Conservation (phyloP, 64 coral and sea anemone species). For the Cladopsammia gracilis region DNA sequence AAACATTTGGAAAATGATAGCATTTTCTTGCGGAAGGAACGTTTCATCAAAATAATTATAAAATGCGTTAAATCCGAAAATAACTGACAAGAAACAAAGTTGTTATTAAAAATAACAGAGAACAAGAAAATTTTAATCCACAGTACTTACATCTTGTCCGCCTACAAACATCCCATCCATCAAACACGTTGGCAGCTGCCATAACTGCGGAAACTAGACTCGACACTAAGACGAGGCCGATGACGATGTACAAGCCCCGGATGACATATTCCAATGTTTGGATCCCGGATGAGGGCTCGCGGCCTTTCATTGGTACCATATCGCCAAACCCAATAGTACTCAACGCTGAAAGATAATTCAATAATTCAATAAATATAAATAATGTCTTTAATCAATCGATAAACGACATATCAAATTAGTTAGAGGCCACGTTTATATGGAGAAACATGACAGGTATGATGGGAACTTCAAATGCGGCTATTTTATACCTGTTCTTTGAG, state of each 20-base stretch:
- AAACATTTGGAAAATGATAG: neutral
- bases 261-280: constrained; percentile 67
- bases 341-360: constrained; percentile 22
- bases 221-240: constrained; percentile 72
- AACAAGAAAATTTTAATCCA: neutral
- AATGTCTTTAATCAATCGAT: too few relatives aligned
- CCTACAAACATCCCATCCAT: neutral
- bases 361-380: neutral
- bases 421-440: too few relatives aligned
- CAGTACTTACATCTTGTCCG: neutral
- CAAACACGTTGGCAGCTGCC: constrained; percentile 40
- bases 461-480: too few relatives aligned
- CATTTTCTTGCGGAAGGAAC: neutral
- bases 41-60: too few relatives aligned
- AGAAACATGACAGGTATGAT: too few relatives aligned
- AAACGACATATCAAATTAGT: too few relatives aligned
- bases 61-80: too few relatives aligned
- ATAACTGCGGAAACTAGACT: constrained; percentile 64
- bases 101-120: too few relatives aligned
- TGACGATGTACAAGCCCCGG: constrained; percentile 54
- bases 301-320: constrained; percentile 68
- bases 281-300: constrained; percentile 15
- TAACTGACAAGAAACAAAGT: too few relatives aligned
- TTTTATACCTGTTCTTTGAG: too few relatives aligned
- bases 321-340: constrained; percentile 84